Conservation (phyloP, 2,113 vertebrate species). For the Gobiocypris rarus region DNA sequence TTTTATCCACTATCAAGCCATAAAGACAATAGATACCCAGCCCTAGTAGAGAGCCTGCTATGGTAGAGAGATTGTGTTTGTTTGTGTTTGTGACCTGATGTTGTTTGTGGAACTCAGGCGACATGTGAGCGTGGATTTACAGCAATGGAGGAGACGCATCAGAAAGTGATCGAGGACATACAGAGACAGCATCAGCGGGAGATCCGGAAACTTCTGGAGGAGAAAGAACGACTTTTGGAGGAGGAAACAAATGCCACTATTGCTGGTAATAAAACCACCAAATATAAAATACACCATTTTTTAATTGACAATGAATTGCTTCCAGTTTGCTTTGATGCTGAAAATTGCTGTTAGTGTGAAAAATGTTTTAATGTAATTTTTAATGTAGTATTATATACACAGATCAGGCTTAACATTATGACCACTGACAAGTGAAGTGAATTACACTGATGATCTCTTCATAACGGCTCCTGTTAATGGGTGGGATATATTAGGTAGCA, state of each 20-base stretch:
- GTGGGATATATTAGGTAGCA: too few species aligned
- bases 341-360: background rate
- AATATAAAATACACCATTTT: background rate
- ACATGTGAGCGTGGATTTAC: conserved; percentile 96
- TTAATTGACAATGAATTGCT: background rate
- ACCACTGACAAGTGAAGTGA: too few species aligned
- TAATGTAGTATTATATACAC: background rate
- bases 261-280: conserved; percentile 78
- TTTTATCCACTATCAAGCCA: background rate
- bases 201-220: conserved; percentile 91
- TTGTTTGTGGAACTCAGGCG: conserved; percentile 75
- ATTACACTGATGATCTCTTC: too few species aligned
- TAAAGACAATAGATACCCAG: conserved; percentile 2
- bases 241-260: conserved; percentile 97
- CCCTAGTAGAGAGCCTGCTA: background rate
- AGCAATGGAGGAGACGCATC: conserved; percentile 97
- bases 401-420: too few species aligned
- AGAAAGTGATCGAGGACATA: conserved; percentile 93
- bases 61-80: background rate
- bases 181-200: conserved; percentile 96
- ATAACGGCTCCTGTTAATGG: too few species aligned
- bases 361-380: background rate
- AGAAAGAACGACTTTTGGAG: conserved; percentile 91
- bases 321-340: background rate
- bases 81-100: background rate